A percentile compares a stretch with the other conserved stretches of the same genome.
Evolutionary conservation across 2,113 vertebrate genomes (phyloP).

Genomic region (Heloderma charlesbogerti): DNA sequence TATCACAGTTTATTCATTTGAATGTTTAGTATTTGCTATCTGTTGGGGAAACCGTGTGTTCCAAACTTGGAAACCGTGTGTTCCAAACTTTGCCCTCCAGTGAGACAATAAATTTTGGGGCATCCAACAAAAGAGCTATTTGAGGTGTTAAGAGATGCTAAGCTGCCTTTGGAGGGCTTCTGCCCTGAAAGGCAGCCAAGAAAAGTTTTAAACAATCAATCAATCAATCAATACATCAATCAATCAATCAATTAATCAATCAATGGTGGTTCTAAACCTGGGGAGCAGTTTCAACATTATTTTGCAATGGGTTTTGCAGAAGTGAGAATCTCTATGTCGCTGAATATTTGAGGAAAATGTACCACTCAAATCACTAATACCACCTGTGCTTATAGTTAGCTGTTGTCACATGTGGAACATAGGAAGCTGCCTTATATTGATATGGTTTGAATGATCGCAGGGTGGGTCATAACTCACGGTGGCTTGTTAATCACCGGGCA

Average conservation of each 20-base stretch:
- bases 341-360: background rate
- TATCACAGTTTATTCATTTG: background rate
- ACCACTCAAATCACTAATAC: background rate
- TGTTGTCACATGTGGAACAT: background rate
- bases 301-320: background rate
- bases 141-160: background rate
- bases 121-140: background rate
- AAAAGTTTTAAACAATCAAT: no score
- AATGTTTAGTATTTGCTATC: background rate
- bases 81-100: background rate
- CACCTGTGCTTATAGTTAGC: background rate
- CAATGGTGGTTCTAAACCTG: background rate
- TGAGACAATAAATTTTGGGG: background rate
- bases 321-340: background rate
- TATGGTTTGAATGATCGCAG: no score
- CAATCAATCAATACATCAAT: no score
- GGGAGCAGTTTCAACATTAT: background rate
- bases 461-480: no score
- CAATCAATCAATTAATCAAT: no score
- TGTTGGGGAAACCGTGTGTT: no score
- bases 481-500: no score
- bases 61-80: background rate
- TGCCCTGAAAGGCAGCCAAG: no score
- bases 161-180: no score
- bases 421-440: no score